A percentile compares a stretch with the other conserved stretches of the same genome.
Conservation (phyloP, 2,888 invertebrate genomes). For the Syritta pipiens region DNA sequence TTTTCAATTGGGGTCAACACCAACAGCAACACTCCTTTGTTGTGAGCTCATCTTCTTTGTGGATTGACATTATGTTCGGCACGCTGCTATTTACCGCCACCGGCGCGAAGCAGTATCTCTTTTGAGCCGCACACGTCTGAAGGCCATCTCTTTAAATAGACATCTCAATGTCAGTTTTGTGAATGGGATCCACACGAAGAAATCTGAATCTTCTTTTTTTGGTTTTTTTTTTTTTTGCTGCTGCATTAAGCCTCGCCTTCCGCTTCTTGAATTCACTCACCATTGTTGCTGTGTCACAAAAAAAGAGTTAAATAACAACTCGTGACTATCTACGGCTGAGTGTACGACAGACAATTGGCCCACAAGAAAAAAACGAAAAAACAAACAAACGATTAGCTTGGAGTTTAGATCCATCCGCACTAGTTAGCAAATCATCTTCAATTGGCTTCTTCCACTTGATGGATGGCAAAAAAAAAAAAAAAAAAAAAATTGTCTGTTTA, state of each 20-base stretch:
- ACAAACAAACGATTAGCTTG: slow-evolving; percentile 20
- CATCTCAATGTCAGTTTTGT: slow-evolving; percentile 34
- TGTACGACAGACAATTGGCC: slow-evolving; percentile 14
- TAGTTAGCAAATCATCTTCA: not conserved
- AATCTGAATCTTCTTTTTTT: too few relatives aligned
- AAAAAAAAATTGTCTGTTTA: slow-evolving; percentile 19
- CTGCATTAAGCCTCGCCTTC: slow-evolving; percentile 21
- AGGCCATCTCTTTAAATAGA: slow-evolving; percentile 28
- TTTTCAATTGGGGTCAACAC: slow-evolving; percentile 50
- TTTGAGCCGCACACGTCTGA: not conserved
- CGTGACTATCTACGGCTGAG: slow-evolving; percentile 15
- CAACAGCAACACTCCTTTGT: slow-evolving; percentile 40
- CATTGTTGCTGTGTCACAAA: slow-evolving; percentile 29
- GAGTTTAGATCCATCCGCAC: not conserved
- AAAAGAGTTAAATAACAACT: slow-evolving; percentile 22
- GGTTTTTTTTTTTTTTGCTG: too few relatives aligned
- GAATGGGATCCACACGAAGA: slow-evolving; percentile 34
- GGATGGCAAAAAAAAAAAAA: not conserved
- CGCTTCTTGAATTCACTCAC: not conserved
- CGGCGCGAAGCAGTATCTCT: not conserved
- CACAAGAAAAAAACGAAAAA: slow-evolving; percentile 3
- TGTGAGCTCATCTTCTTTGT: slow-evolving; percentile 40
- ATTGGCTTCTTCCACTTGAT: slow-evolving; percentile 6
- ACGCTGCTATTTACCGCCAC: not conserved
- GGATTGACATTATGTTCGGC: slow-evolving; percentile 41